These are phyloP conservation scores for Sipha flava DNA, from an alignment of 1,140 invertebrate species.

Conservation along the genomic window DNA sequence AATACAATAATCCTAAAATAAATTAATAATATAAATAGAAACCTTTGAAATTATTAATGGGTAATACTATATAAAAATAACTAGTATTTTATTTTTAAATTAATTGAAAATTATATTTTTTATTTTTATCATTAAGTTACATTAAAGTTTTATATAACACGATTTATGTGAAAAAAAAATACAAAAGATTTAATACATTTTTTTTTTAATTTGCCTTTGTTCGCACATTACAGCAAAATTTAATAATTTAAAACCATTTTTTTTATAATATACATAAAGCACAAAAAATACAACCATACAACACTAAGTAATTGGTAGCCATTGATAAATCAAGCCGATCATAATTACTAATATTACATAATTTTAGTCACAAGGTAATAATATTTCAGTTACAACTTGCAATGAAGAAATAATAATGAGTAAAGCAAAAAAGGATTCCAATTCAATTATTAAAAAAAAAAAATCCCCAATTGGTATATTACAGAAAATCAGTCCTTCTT, in stretches of 20 bases:
- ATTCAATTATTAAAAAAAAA: constrained; percentile 13
- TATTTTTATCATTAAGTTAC: too few relatives aligned
- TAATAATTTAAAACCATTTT: background rate
- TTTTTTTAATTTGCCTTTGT: too few relatives aligned
- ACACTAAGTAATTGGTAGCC: background rate
- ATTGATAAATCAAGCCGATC: background rate
- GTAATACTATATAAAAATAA: too few relatives aligned
- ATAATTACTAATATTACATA: background rate
- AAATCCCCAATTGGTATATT: background rate
- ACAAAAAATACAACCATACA: background rate
- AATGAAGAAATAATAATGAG: background rate
- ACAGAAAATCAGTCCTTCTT: background rate
- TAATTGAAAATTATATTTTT: too few relatives aligned
- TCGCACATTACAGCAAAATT: too few relatives aligned
- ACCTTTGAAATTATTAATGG: too few relatives aligned
- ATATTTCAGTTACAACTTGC: background rate
- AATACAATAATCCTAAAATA: background rate
- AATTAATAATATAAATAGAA: too few relatives aligned
- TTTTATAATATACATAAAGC: background rate
- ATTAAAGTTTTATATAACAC: too few relatives aligned
- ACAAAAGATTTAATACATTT: too few relatives aligned
- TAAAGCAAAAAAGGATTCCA: constrained; percentile 10
- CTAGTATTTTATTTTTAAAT: too few relatives aligned
- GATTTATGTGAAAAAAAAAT: too few relatives aligned
- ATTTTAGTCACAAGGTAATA: background rate